phyloP scores from a whole-genome alignment of 53 echinoderm and acorn worm species.

The Glandiceps talaboti region DNA sequence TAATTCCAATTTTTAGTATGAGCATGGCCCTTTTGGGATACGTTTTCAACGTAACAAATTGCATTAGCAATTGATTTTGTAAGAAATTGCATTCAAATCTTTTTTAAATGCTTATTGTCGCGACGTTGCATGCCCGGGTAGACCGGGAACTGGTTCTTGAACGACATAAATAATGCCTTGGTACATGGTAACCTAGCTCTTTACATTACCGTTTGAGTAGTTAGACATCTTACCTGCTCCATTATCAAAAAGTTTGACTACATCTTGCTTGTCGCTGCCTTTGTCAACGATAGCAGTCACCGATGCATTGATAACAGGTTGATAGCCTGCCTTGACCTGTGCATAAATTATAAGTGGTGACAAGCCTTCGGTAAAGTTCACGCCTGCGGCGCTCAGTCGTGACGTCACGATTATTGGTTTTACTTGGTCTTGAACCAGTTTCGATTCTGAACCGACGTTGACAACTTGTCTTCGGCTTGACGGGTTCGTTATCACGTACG shows the following conservation, averaged over 20 bases:
- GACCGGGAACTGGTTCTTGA: too few relatives aligned
- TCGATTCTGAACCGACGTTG: conserved; percentile 20
- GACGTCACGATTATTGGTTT: conserved; percentile 25
- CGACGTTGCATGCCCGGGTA: too few relatives aligned
- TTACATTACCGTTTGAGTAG: too few relatives aligned
- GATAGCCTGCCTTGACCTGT: conserved; percentile 16
- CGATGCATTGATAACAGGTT: conserved; percentile 7
- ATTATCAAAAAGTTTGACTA: conserved; percentile 23
- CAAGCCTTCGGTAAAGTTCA: conserved; percentile 1
- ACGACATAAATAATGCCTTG: too few relatives aligned
- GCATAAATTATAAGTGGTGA: conserved; percentile 13
- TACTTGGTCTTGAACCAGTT: conserved; percentile 6
- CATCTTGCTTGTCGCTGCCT: conserved; percentile 3
- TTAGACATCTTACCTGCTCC: conserved; percentile 45
- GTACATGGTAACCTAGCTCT: too few relatives aligned
- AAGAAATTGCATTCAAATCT: too few relatives aligned
- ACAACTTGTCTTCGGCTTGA: neutral
- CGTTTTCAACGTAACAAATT: too few relatives aligned
- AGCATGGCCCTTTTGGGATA: too few relatives aligned
- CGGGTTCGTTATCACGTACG: neutral
- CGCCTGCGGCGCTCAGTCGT: conserved; percentile 13
- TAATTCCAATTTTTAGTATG: too few relatives aligned
- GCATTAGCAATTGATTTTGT: too few relatives aligned
- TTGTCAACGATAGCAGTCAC: conserved; percentile 15
- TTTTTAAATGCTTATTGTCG: too few relatives aligned